Conservation (phyloP, 2,797 vertebrate genomes). For the Pseudomugil tenellus region DNA sequence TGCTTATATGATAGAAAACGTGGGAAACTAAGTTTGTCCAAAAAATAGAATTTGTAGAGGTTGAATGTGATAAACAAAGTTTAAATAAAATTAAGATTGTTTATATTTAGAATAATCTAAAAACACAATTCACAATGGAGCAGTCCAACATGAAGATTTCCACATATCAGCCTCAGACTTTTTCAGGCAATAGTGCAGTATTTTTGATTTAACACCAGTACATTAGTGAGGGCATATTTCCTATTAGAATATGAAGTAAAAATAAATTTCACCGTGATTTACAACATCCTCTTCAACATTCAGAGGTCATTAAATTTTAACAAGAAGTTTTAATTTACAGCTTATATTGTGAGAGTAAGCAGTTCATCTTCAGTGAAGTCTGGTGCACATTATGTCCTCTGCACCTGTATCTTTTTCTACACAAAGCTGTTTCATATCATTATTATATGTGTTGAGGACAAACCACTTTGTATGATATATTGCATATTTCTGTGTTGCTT, state of each 20-base stretch:
- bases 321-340: constrained; percentile 52
- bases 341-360: constrained; percentile 31
- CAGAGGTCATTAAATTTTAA: constrained; percentile 39
- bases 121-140: not conserved
- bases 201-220: constrained; percentile 1
- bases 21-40: not conserved
- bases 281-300: constrained; percentile 11
- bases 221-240: constrained; percentile 14
- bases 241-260: constrained; percentile 16
- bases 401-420: not conserved
- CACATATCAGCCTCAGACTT: not conserved
- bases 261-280: constrained; percentile 24
- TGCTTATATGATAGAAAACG: not conserved
- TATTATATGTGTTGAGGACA: constrained; percentile 11
- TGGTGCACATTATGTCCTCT: constrained; percentile 33
- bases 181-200: not conserved
- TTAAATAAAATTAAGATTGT: not conserved
- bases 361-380: constrained; percentile 37
- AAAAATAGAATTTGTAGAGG: not conserved
- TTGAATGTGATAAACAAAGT: not conserved
- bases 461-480: not conserved
- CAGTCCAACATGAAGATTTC: not conserved
- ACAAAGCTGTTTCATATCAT: constrained; percentile 14
- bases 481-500: not conserved
- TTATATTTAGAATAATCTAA: not conserved